Percentiles rank a stretch among this genome's conserved stretches.
Conservation (phyloP, 2,797 vertebrate species). For the Catamblyrhynchus diadema region DNA sequence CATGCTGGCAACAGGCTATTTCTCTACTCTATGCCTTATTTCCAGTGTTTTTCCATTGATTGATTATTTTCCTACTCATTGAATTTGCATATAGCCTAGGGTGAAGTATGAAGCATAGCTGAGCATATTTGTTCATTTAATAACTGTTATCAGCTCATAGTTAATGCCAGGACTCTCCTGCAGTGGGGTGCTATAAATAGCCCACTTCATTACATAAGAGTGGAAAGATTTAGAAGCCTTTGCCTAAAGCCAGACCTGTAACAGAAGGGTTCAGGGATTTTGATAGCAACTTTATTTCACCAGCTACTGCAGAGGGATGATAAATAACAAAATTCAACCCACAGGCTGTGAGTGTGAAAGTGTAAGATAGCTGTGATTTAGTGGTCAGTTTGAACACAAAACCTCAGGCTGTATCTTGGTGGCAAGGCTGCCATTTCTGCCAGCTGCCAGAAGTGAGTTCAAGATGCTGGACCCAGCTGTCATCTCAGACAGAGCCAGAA, state of each 20-base stretch:
- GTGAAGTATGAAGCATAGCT: background rate
- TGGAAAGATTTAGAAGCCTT: background rate
- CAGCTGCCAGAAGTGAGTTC: background rate
- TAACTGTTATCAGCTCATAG: background rate
- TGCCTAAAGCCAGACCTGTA: background rate
- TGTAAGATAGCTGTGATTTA: background rate
- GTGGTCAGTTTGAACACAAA: background rate
- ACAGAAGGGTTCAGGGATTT: background rate
- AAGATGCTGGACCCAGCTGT: background rate
- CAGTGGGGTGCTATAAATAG: slow-evolving; percentile 6
- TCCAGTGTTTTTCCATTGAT: background rate
- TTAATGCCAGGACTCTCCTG: background rate
- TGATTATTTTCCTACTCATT: background rate
- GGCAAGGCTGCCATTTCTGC: background rate
- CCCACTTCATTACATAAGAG: background rate
- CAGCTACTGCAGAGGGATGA: background rate
- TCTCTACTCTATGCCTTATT: background rate
- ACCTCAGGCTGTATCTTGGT: background rate
- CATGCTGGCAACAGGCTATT: background rate
- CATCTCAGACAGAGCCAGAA: background rate
- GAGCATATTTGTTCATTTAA: background rate
- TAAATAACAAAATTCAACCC: background rate
- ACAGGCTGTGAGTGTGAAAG: background rate
- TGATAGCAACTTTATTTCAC: background rate
- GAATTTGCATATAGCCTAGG: background rate